Evolutionary conservation across 2,888 invertebrate species (phyloP).

Genomic region (Drosophila meridiana): DNA sequence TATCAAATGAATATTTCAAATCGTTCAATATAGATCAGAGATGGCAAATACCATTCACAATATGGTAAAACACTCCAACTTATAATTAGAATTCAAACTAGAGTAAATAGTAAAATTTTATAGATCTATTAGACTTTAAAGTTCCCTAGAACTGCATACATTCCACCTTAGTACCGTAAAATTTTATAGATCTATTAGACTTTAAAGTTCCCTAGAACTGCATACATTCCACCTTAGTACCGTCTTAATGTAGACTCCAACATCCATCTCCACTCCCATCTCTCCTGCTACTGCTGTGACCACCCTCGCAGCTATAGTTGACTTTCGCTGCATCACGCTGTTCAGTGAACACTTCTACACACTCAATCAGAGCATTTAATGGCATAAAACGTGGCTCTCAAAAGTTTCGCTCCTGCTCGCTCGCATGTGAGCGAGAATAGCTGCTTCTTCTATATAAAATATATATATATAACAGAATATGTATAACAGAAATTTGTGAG

Average conservation of each 20-base stretch:
- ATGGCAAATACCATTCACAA: not conserved
- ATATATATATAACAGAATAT: slow-evolving; percentile 2
- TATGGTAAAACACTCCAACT: not conserved
- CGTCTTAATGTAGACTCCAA: not conserved
- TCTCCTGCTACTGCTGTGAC: not conserved
- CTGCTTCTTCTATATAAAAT: not conserved
- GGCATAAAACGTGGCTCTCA: slow-evolving; percentile 64
- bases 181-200: too few species aligned
- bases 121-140: too few species aligned
- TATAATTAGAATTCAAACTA: not conserved
- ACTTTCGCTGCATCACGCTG: slow-evolving; percentile 39
- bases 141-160: not conserved
- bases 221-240: not conserved
- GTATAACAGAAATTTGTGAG: slow-evolving; percentile 4
- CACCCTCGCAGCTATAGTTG: slow-evolving; percentile 31
- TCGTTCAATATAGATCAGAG: not conserved
- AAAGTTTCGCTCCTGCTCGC: slow-evolving; percentile 28
- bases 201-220: not conserved
- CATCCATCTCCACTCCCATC: too few species aligned
- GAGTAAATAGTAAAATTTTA: too few species aligned
- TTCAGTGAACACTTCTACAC: slow-evolving; percentile 77
- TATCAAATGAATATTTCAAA: not conserved
- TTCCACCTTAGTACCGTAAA: not conserved
- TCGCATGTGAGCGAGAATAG: not conserved
- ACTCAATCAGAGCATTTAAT: slow-evolving; percentile 80